phyloP scores from a whole-genome alignment of 2,113 vertebrate genomes.

The Gallinago paraguaiae region DNA sequence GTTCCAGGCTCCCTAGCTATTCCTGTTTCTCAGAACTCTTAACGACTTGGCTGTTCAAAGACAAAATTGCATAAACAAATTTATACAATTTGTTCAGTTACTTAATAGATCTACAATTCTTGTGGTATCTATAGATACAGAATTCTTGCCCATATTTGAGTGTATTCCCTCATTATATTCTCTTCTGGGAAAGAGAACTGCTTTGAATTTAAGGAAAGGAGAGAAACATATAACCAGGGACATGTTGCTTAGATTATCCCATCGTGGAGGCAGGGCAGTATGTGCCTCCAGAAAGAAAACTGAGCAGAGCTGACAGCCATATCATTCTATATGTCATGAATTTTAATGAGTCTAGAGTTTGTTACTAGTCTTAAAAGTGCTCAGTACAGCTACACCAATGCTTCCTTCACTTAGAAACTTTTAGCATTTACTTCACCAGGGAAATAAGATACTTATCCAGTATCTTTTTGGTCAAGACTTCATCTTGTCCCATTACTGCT shows the following conservation, averaged over 20 bases:
- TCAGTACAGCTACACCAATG: neutral
- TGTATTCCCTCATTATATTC: neutral
- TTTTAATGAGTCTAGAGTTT: neutral
- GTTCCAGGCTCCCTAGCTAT: neutral
- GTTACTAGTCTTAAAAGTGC: neutral
- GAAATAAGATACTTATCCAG: neutral
- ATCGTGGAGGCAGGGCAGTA: rapidly evolving
- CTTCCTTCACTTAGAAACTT: neutral
- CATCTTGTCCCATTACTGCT: neutral
- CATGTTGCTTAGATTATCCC: neutral
- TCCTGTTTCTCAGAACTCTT: neutral
- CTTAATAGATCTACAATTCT: neutral
- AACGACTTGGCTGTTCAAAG: neutral
- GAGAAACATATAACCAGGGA: neutral
- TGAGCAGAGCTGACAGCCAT: neutral
- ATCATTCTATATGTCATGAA: neutral
- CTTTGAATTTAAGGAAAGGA: neutral
- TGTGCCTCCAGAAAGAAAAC: neutral
- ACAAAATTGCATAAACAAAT: neutral
- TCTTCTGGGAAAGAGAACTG: neutral
- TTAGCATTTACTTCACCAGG: neutral
- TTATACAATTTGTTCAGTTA: neutral
- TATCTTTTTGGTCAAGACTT: neutral
- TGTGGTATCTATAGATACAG: neutral
- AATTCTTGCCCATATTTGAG: neutral